A percentile compares a stretch with the other conserved stretches of the same genome.
Conservation (phyloP, 2,113 vertebrate genomes). For the Circaetus cinerascens region DNA sequence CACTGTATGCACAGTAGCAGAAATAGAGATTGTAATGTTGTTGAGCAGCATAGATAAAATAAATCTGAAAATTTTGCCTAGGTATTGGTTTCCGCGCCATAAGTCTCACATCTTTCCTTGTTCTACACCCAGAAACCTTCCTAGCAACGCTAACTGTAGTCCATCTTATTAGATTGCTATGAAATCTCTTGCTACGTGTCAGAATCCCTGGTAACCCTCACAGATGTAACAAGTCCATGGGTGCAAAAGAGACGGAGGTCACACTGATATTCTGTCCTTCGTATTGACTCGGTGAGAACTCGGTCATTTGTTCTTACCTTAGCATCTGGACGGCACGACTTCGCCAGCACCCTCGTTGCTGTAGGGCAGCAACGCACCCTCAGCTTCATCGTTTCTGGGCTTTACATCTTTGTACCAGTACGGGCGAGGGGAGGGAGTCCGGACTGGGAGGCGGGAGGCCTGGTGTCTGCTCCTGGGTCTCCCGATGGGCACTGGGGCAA, state of each 20-base stretch:
- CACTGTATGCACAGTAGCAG: background rate
- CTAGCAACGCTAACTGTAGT: background rate
- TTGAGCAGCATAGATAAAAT: background rate
- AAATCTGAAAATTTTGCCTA: background rate
- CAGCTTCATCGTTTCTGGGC: background rate
- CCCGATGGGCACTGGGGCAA: rapidly evolving
- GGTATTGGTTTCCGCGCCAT: background rate
- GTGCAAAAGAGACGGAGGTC: background rate
- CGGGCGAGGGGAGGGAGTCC: background rate
- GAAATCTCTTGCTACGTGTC: background rate
- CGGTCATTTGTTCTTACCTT: background rate
- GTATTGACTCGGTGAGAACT: rapidly evolving
- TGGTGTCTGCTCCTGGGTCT: background rate
- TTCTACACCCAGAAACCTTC: background rate
- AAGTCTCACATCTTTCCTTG: background rate
- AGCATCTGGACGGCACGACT: rapidly evolving
- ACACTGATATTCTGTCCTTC: background rate
- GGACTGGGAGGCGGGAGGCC: background rate
- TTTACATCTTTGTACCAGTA: background rate
- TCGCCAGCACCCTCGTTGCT: rapidly evolving
- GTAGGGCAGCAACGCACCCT: background rate
- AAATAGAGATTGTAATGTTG: background rate
- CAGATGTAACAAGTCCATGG: background rate
- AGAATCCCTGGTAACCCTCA: background rate
- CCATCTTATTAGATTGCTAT: background rate